These are phyloP conservation scores for Seladonia tumulorum DNA, from an alignment of 2,888 invertebrate genomes.

Conservation along the genomic window DNA sequence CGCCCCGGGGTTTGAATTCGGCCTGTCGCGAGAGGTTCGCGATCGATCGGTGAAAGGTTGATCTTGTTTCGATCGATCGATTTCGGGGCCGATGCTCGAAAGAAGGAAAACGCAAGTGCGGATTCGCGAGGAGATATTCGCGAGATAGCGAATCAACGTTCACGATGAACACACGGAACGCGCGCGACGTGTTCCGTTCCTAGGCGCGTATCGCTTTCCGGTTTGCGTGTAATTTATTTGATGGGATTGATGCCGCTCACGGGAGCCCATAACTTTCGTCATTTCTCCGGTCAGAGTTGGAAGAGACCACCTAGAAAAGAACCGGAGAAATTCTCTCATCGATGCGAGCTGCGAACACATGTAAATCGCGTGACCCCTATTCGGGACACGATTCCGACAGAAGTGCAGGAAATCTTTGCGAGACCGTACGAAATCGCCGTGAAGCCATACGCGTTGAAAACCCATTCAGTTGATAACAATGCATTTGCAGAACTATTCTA, in stretches of 20 bases:
- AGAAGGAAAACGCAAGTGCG: background rate
- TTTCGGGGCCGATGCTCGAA: background rate
- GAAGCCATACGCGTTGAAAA: background rate
- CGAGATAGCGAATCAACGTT: background rate
- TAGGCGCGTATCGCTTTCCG: constrained; percentile 36
- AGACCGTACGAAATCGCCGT: constrained; percentile 43
- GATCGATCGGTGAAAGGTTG: background rate
- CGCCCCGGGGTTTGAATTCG: background rate
- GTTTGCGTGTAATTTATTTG: constrained; percentile 66
- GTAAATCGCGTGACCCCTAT: constrained; percentile 74
- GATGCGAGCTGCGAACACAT: constrained; percentile 64
- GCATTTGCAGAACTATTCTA: background rate
- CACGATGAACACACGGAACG: background rate
- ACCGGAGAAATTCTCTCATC: constrained; percentile 67
- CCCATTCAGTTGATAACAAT: background rate
- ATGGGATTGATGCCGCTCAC: constrained; percentile 61
- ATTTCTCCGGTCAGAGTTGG: constrained; percentile 67
- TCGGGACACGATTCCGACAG: constrained; percentile 66
- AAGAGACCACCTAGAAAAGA: constrained; percentile 74
- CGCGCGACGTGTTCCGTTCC: background rate
- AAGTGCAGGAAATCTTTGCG: constrained; percentile 60
- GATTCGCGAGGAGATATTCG: background rate
- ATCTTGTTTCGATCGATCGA: background rate
- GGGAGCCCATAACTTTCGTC: constrained; percentile 72
- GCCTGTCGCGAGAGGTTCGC: background rate